phyloP scores from a whole-genome alignment of 1,140 invertebrate genomes.

The Ceratosolen fusciceps region DNA sequence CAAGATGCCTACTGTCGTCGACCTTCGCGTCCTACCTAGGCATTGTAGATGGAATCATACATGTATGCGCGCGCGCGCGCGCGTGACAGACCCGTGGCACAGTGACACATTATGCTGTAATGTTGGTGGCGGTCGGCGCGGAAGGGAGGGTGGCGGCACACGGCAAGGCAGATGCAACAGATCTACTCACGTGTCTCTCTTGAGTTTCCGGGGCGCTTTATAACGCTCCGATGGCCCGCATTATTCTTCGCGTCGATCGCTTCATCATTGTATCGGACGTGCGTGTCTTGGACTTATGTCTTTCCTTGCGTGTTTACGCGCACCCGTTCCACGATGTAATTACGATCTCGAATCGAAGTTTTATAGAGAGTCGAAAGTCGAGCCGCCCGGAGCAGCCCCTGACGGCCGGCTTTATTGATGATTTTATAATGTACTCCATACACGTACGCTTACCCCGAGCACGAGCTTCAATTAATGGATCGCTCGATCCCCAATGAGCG shows the following conservation, averaged over 20 bases:
- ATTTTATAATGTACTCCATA: background rate
- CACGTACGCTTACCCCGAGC: no score
- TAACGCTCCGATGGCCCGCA: background rate
- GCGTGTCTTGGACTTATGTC: background rate
- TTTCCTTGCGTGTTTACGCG: background rate
- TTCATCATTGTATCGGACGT: constrained; percentile 6
- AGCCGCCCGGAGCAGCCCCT: no score
- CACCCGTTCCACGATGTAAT: background rate
- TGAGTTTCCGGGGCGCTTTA: constrained; percentile 3
- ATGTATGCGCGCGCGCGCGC: constrained; percentile 19
- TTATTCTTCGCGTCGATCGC: background rate
- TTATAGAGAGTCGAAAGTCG: background rate
- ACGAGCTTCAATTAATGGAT: no score
- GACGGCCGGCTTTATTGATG: background rate
- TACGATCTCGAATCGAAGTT: constrained; percentile 7
- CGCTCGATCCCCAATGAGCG: no score
- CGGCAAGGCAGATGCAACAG: constrained; percentile 64
- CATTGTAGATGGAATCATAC: background rate
- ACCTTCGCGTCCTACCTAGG: background rate
- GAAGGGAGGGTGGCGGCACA: background rate
- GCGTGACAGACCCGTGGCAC: constrained; percentile 60
- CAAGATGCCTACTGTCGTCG: background rate
- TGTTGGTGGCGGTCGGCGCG: constrained; percentile 58
- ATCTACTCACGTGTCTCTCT: constrained; percentile 54
- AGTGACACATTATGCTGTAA: constrained; percentile 70